A percentile compares a stretch with the other conserved stretches of the same genome.
Evolutionary conservation across 1,140 invertebrate genomes (phyloP).

Genomic region (Diabrotica undecimpunctata): DNA sequence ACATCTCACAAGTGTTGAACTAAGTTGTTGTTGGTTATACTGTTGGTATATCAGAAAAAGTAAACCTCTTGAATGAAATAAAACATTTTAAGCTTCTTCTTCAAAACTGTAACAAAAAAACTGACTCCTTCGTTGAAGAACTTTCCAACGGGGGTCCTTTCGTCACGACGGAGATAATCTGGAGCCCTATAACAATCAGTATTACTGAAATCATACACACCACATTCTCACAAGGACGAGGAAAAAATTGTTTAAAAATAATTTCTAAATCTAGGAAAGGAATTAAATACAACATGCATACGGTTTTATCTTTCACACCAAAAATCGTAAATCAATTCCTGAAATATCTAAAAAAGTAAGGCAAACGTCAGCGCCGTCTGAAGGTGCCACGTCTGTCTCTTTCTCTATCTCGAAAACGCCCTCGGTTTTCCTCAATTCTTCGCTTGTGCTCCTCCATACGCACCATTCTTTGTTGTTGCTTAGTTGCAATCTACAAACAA

Average conservation of each 20-base stretch:
- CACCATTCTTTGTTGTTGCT: slow-evolving; percentile 79
- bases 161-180: not conserved
- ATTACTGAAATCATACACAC: slow-evolving; percentile 14
- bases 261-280: slow-evolving; percentile 1
- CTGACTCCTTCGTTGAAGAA: slow-evolving; percentile 9
- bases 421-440: slow-evolving; percentile 65
- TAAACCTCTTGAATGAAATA: not conserved
- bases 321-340: slow-evolving; percentile 10
- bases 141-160: slow-evolving; percentile 7
- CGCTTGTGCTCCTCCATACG: slow-evolving; percentile 82
- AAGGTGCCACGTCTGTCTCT: slow-evolving; percentile 18
- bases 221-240: slow-evolving; percentile 5
- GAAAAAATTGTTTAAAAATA: slow-evolving; percentile 2
- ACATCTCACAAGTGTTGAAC: too few species aligned
- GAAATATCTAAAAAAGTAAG: slow-evolving; percentile 20
- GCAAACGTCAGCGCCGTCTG: slow-evolving; percentile 24
- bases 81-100: not conserved
- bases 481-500: slow-evolving; percentile 70
- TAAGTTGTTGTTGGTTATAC: too few species aligned
- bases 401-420: slow-evolving; percentile 28
- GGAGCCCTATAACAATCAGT: slow-evolving; percentile 19
- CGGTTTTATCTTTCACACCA: slow-evolving; percentile 1
- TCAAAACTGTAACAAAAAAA: slow-evolving; percentile 1
- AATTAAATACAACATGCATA: slow-evolving; percentile 1
- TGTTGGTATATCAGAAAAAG: not conserved